phyloP scores from a whole-genome alignment of 2,797 vertebrate species.

The Sebastes flavidus region DNA sequence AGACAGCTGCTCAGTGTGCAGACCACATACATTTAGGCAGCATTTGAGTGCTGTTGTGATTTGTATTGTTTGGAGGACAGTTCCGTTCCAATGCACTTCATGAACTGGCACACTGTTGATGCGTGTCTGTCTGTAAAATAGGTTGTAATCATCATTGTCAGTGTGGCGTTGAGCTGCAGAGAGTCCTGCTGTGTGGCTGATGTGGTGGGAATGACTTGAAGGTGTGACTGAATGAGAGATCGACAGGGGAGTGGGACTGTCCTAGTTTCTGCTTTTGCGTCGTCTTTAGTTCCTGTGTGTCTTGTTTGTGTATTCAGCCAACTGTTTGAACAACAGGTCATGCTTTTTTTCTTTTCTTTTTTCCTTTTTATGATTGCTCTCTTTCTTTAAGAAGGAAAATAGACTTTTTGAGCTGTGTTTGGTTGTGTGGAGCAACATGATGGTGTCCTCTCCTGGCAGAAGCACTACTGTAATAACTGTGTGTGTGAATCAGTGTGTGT shows the following conservation, averaged over 20 bases:
- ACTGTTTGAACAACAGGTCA: constrained; percentile 6
- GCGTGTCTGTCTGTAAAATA: constrained; percentile 17
- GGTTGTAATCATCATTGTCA: constrained; percentile 35
- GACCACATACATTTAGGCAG: not conserved
- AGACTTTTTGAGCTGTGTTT: not conserved
- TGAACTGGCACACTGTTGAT: not conserved
- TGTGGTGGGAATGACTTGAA: constrained; percentile 41
- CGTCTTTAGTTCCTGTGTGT: not conserved
- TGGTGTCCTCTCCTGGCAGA: not conserved
- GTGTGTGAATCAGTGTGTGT: not conserved
- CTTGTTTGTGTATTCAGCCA: not conserved
- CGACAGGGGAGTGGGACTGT: constrained; percentile 14
- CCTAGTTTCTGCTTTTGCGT: constrained; percentile 33
- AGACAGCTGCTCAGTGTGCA: not conserved
- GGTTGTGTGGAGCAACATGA: not conserved
- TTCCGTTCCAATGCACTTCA: constrained; percentile 7
- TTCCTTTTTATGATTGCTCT: not conserved
- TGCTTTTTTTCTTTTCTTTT: not conserved
- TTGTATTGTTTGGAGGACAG: constrained; percentile 7
- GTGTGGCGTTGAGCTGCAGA: not conserved
- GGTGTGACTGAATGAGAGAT: constrained; percentile 46
- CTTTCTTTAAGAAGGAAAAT: not conserved
- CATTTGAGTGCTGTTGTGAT: not conserved
- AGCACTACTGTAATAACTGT: not conserved
- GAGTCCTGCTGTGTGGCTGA: constrained; percentile 39